A percentile compares a stretch with the other conserved stretches of the same genome.
These are phyloP conservation scores for Drosophila gunungcola DNA, from an alignment of 1,140 invertebrate genomes.

Conservation along the genomic window DNA sequence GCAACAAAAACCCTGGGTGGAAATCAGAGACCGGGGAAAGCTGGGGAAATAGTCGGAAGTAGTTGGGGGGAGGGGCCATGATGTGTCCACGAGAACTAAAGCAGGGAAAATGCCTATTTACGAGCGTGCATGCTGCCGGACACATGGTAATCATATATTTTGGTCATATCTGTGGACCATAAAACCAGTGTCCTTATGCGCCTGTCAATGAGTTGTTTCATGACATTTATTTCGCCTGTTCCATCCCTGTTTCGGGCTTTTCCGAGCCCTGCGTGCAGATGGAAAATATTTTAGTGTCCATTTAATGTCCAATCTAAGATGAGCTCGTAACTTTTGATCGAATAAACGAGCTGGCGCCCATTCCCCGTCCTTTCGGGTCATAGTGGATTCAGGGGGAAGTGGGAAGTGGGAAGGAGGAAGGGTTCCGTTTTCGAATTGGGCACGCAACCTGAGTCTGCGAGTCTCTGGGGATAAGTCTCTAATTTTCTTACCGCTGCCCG, in stretches of 20 bases:
- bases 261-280: slow-evolving; percentile 74
- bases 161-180: slow-evolving; percentile 84
- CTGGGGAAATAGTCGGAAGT: slow-evolving; percentile 30
- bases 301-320: slow-evolving; percentile 85
- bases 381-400: slow-evolving; percentile 32
- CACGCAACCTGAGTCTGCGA: slow-evolving; percentile 60
- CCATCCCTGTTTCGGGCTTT: slow-evolving; percentile 15
- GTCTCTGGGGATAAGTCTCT: slow-evolving; percentile 77
- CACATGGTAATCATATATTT: slow-evolving; percentile 85
- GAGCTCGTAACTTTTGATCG: slow-evolving; percentile 85
- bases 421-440: slow-evolving; percentile 34
- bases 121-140: slow-evolving; percentile 81
- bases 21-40: slow-evolving; percentile 15
- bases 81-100: slow-evolving; percentile 65
- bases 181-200: slow-evolving; percentile 85
- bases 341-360: slow-evolving; percentile 65
- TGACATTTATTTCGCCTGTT: slow-evolving; percentile 84
- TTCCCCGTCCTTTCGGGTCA: slow-evolving; percentile 2
- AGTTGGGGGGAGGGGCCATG: slow-evolving; percentile 12
- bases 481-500: slow-evolving; percentile 76
- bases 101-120: slow-evolving; percentile 84
- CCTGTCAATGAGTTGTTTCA: slow-evolving; percentile 85
- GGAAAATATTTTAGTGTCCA: slow-evolving; percentile 85
- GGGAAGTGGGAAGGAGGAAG: slow-evolving; percentile 14
- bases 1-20: slow-evolving; percentile 56